A percentile compares a stretch with the other conserved stretches of the same genome.
Evolutionary conservation across 2,797 vertebrate genomes (phyloP).

Genomic region (Pempheris klunzingeri): DNA sequence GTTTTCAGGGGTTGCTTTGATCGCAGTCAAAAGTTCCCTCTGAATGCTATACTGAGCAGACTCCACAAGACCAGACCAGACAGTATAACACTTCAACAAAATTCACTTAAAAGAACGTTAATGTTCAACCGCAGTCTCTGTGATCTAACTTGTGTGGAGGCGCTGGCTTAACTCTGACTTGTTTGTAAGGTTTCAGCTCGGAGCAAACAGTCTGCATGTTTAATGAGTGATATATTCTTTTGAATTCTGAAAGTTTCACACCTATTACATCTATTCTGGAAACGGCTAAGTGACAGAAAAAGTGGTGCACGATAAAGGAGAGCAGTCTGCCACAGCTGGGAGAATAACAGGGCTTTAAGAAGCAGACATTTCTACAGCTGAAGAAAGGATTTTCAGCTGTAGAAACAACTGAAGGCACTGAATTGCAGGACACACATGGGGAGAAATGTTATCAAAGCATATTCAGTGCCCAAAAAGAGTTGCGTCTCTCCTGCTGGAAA

Average conservation of each 20-base stretch:
- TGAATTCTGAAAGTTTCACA: slow-evolving; percentile 44
- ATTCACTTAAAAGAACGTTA: slow-evolving; percentile 15
- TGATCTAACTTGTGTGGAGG: slow-evolving; percentile 22
- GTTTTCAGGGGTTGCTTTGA: background rate
- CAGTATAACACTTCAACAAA: slow-evolving; percentile 12
- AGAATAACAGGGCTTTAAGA: slow-evolving; percentile 14
- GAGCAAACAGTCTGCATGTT: slow-evolving; percentile 41
- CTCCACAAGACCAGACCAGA: slow-evolving; percentile 16
- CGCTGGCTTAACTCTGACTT: slow-evolving; percentile 13
- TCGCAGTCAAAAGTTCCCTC: slow-evolving; percentile 9
- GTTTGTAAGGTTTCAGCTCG: slow-evolving; percentile 26
- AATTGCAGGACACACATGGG: slow-evolving; percentile 13
- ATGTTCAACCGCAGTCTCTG: slow-evolving; percentile 23
- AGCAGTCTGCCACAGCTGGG: slow-evolving; percentile 1
- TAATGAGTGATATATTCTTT: slow-evolving; percentile 45
- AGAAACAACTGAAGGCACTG: slow-evolving; percentile 37
- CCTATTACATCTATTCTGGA: slow-evolving; percentile 42
- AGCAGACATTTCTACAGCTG: slow-evolving; percentile 14
- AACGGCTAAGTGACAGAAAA: slow-evolving; percentile 34
- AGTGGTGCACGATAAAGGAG: slow-evolving; percentile 5
- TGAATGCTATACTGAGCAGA: background rate
- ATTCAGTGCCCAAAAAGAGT: background rate
- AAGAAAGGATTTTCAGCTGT: slow-evolving; percentile 19
- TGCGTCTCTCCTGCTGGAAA: background rate
- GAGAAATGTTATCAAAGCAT: background rate